Conservation (phyloP, 2,888 invertebrate genomes). For the Sinelater perroti region DNA sequence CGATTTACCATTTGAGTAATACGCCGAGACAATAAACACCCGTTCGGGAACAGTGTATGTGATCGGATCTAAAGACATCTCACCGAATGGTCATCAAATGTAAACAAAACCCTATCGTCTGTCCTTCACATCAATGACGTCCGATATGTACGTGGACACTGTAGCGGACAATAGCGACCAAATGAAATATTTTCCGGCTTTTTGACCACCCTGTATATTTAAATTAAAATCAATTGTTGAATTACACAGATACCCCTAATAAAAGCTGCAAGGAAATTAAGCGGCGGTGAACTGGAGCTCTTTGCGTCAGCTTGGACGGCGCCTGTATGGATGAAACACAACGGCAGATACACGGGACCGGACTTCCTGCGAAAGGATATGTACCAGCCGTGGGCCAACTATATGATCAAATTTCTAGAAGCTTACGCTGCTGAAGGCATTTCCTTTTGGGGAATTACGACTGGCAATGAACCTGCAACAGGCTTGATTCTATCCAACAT, state of each 20-base stretch:
- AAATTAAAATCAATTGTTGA: too few relatives aligned
- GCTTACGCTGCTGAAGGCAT: conserved; percentile 74
- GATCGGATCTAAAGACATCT: too few relatives aligned
- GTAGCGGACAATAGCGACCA: too few relatives aligned
- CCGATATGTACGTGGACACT: too few relatives aligned
- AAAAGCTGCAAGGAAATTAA: conserved; percentile 46
- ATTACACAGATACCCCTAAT: conserved; percentile 53
- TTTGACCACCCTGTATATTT: too few relatives aligned
- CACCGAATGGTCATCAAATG: too few relatives aligned
- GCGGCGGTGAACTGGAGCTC: conserved; percentile 47
- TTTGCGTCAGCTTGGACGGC: conserved; percentile 71
- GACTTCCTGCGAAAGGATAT: conserved; percentile 58
- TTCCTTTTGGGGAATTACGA: conserved; percentile 83
- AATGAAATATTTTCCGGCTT: too few relatives aligned
- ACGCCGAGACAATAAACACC: too few relatives aligned
- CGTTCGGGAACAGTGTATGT: too few relatives aligned
- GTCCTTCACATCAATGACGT: too few relatives aligned
- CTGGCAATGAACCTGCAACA: conserved; percentile 88
- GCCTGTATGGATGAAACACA: conserved; percentile 66
- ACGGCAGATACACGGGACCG: conserved; percentile 52
- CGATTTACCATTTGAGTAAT: too few relatives aligned
- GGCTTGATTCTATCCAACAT: conserved; percentile 62
- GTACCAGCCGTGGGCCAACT: conserved; percentile 84
- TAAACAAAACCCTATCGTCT: too few relatives aligned
- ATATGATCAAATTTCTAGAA: conserved; percentile 81